phyloP scores from a whole-genome alignment of 2,797 vertebrate genomes.

The Acomys russatus region DNA sequence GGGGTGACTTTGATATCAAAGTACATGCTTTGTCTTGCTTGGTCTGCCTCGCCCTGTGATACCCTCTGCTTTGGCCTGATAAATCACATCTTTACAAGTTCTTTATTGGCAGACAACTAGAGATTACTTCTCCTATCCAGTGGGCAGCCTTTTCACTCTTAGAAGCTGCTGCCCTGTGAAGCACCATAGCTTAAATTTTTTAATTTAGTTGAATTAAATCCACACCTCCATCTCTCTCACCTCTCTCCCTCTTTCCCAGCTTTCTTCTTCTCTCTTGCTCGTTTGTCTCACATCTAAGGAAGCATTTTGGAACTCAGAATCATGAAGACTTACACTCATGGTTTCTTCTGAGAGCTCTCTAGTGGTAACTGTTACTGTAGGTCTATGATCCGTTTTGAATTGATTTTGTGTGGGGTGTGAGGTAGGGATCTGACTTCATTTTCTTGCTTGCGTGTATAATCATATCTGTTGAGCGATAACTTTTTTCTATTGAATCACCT shows the following conservation, averaged over 20 bases:
- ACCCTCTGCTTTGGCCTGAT: not conserved
- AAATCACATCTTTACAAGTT: not conserved
- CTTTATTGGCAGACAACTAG: not conserved
- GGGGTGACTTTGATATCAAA: not conserved
- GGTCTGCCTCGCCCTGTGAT: not conserved
- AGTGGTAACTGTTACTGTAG: not conserved
- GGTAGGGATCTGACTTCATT: not conserved
- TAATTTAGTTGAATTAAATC: not conserved
- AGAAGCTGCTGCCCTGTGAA: not conserved
- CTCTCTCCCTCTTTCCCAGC: not conserved
- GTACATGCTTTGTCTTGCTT: not conserved
- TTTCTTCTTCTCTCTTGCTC: not conserved
- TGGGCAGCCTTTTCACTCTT: not conserved
- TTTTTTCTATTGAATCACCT: not conserved
- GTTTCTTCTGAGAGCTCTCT: constrained; percentile 17
- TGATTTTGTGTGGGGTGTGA: not conserved
- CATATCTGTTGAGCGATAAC: not conserved
- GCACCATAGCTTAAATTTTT: not conserved
- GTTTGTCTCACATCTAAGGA: constrained; percentile 10
- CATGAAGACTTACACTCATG: not conserved
- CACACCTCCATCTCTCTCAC: not conserved
- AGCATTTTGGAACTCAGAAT: not conserved
- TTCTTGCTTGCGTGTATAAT: not conserved
- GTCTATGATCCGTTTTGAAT: not conserved
- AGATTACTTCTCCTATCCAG: not conserved